Evolutionary conservation across 2,888 invertebrate species (phyloP), one percentile per base, ranked within the genome.

Genomic region (Apodemia zela): DNA sequence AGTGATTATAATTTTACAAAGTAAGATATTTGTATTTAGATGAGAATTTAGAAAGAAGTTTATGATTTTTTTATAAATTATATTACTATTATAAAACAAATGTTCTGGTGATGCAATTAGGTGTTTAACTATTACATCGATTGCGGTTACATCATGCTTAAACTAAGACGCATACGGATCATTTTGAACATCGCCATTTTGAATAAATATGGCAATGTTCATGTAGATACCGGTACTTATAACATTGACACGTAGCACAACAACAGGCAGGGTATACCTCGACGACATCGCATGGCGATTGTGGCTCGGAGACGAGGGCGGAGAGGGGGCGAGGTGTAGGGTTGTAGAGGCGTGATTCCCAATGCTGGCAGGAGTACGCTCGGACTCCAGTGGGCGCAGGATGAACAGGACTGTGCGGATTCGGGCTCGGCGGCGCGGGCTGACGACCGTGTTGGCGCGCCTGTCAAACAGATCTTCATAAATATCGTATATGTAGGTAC

Each of bases 281-380:
- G 87, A 82, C 84, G 84, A 83, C 78, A 71, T 90, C 87, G 87
- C 87, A 88, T 83, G 89, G 84, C 72, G 84, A 79, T 69, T 82
- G 84, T 69, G 80, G 85, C 73, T 80, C 81, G 86, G 92, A 77
- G 89, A 84, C 77, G 86, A 81, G 76, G 82, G 91, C 83, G 89
- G 92, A 79, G 79, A 91, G 79, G 81, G 82, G 79, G 82, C 83
- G 84, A 67, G 82, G 88, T 75, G 84, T 90, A 67, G 87, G 93
- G 73, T 88, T 93, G 77, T 78, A 87, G 78, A 91, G 93, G 68
- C 92, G 88, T 70, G 93, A 87, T 80, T 92, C 94, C 93, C 86
- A 94, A 80, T 91, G 94, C 84, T 88, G 93, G 91, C 88, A 94
- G 82, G 88, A 93, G 91, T 87, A 93, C 74, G 87, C 92, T 81